Evolutionary conservation across 2,797 vertebrate species (phyloP).

Genomic region (Sebastolobus alascanus): DNA sequence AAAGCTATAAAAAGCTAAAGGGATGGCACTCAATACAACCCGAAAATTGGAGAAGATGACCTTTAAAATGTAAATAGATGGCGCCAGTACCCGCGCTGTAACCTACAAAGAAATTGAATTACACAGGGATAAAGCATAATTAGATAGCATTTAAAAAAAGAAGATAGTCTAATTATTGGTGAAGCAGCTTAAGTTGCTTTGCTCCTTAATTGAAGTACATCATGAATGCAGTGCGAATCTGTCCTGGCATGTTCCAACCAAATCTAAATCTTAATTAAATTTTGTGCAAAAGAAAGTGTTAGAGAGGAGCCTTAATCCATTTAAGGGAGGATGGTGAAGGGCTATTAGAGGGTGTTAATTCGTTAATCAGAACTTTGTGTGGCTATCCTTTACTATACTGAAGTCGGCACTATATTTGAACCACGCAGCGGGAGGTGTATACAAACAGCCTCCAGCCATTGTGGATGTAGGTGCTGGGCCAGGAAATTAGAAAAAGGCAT

Average conservation of each 20-base stretch:
- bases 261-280: slow-evolving; percentile 91
- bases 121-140: slow-evolving; percentile 85
- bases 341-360: slow-evolving; percentile 88
- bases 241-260: slow-evolving; percentile 87
- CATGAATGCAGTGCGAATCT: slow-evolving; percentile 82
- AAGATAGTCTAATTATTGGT: slow-evolving; percentile 88
- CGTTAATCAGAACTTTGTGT: slow-evolving; percentile 87
- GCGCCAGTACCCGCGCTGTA: slow-evolving; percentile 53
- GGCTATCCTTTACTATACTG: slow-evolving; percentile 80
- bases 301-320: slow-evolving; percentile 86
- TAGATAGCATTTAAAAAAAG: slow-evolving; percentile 85
- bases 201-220: slow-evolving; percentile 86
- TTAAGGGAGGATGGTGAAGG: slow-evolving; percentile 84
- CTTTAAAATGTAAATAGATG: slow-evolving; percentile 77
- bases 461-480: slow-evolving; percentile 81
- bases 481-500: slow-evolving; percentile 87
- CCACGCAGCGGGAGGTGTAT: slow-evolving; percentile 71
- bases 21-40: slow-evolving; percentile 36
- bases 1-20: slow-evolving; percentile 52
- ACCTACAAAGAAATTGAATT: slow-evolving; percentile 83
- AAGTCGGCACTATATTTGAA: slow-evolving; percentile 80
- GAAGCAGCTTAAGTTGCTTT: slow-evolving; percentile 88
- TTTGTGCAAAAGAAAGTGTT: slow-evolving; percentile 85
- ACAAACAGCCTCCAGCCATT: slow-evolving; percentile 82
- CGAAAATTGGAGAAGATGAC: slow-evolving; percentile 67